phyloP scores from a whole-genome alignment of 2,888 invertebrate genomes.

The Fragum whitleyi region DNA sequence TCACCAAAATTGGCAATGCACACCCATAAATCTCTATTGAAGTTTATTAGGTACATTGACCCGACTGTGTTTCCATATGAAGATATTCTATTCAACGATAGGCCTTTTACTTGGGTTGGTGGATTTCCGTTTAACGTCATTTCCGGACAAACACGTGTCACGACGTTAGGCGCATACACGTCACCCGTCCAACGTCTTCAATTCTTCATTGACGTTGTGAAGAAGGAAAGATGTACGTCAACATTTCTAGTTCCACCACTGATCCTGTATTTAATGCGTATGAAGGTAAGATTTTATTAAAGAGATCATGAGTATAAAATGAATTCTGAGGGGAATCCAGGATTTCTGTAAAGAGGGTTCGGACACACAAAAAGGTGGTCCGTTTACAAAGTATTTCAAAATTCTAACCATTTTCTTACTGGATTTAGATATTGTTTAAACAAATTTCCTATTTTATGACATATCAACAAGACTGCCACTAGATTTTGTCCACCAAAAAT shows the following conservation, averaged over 20 bases:
- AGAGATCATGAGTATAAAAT: no score
- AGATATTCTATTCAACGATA: constrained; percentile 26
- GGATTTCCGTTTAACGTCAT: constrained; percentile 39
- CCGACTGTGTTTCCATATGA: not conserved
- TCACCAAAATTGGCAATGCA: constrained; percentile 44
- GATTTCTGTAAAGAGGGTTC: no score
- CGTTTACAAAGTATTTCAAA: no score
- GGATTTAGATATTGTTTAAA: no score
- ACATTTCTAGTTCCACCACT: constrained; percentile 5
- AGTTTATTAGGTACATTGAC: not conserved
- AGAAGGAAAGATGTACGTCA: constrained; percentile 22
- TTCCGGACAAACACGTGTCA: constrained; percentile 38
- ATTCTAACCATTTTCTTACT: no score
- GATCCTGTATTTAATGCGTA: constrained; percentile 17
- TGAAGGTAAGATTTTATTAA: constrained; percentile 32
- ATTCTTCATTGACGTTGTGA: constrained; percentile 29
- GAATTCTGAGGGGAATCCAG: no score
- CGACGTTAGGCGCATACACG: constrained; percentile 8
- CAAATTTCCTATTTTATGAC: no score
- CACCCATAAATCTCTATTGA: constrained; percentile 1
- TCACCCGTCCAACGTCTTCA: constrained; percentile 6
- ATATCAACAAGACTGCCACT: no score
- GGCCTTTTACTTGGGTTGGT: constrained; percentile 42
- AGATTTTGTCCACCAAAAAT: no score
- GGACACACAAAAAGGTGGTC: no score